A percentile compares a stretch with the other conserved stretches of the same genome.
These are phyloP conservation scores for Autographa pulchrina DNA, from an alignment of 2,888 invertebrate genomes.

Conservation along the genomic window DNA sequence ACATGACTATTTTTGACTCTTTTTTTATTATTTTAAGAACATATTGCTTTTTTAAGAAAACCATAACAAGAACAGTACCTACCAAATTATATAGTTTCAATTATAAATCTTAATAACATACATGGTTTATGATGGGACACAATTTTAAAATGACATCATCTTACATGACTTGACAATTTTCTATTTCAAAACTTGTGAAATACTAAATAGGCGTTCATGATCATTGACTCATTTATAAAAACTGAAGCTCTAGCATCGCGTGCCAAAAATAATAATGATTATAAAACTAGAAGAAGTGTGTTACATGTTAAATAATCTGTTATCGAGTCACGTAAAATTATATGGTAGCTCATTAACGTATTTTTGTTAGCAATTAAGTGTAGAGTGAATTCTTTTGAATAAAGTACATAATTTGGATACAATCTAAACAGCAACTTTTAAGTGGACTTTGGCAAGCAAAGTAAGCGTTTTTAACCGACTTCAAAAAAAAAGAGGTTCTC, in stretches of 20 bases:
- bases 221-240: not conserved
- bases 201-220: slow-evolving; percentile 11
- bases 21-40: too few relatives aligned
- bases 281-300: not conserved
- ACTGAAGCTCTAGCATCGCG: not conserved
- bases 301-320: not conserved
- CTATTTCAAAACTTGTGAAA: slow-evolving; percentile 38
- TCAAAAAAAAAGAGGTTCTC: too few relatives aligned
- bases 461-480: too few relatives aligned
- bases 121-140: slow-evolving; percentile 13
- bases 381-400: too few relatives aligned
- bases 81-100: not conserved
- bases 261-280: not conserved
- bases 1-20: too few relatives aligned
- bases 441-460: too few relatives aligned
- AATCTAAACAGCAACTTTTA: too few relatives aligned
- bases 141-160: slow-evolving; percentile 26
- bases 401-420: too few relatives aligned
- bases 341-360: not conserved
- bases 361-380: not conserved
- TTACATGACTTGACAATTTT: slow-evolving; percentile 32
- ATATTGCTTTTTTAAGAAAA: not conserved
- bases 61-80: not conserved
- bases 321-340: not conserved
- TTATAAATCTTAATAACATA: not conserved